Conservation (phyloP, 2,888 invertebrate genomes). For the Phortica magna region DNA sequence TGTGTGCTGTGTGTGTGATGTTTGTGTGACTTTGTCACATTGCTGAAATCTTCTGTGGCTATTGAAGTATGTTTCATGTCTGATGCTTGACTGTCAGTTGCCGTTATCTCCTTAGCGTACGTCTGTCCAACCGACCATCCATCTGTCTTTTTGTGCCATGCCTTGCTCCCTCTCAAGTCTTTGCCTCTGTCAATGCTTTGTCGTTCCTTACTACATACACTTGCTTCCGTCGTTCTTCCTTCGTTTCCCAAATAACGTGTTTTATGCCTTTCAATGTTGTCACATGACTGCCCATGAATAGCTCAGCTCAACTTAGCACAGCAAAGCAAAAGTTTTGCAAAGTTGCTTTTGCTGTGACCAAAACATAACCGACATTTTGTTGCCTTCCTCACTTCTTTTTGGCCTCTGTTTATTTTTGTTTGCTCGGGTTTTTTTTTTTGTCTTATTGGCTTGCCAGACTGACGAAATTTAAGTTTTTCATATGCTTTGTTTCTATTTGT, state of each 20-base stretch:
- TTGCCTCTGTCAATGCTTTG: too few relatives aligned
- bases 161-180: neutral
- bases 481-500: neutral
- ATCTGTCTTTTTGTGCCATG: neutral
- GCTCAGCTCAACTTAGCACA: neutral
- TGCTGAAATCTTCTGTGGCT: neutral
- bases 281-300: constrained; percentile 21
- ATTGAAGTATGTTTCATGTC: constrained; percentile 2
- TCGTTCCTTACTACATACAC: too few relatives aligned
- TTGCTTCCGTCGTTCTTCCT: too few relatives aligned
- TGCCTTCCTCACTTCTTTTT: neutral
- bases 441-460: neutral
- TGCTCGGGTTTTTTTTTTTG: neutral
- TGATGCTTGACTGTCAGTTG: neutral
- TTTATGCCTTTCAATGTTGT: constrained; percentile 17
- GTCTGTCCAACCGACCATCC: neutral
- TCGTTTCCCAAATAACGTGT: neutral
- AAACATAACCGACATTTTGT: neutral
- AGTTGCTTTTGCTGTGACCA: neutral
- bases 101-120: neutral
- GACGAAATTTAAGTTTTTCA: neutral
- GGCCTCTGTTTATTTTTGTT: constrained; percentile 16
- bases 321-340: neutral
- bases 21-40: neutral
- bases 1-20: too few relatives aligned